Percentiles rank a stretch among this genome's conserved stretches.
phyloP scores from a whole-genome alignment of 1,140 invertebrate genomes.

The Berghia stephanieae region DNA sequence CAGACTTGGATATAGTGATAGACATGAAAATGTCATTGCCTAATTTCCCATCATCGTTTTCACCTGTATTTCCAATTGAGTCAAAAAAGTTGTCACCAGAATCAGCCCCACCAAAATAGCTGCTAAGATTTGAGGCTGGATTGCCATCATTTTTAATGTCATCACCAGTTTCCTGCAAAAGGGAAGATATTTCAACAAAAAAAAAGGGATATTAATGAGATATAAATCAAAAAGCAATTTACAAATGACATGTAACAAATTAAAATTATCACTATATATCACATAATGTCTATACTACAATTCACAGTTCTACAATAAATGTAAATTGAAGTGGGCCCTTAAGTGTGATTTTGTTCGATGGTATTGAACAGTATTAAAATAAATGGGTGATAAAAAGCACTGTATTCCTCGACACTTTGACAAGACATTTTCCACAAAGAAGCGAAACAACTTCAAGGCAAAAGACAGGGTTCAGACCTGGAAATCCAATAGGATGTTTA shows the following conservation, averaged over 20 bases:
- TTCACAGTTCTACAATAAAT: no score
- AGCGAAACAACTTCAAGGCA: no score
- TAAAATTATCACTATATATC: not conserved
- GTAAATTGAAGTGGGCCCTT: no score
- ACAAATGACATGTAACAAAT: not conserved
- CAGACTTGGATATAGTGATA: slow-evolving; percentile 31
- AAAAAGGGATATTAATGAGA: not conserved
- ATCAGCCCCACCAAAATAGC: slow-evolving; percentile 46
- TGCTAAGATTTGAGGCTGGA: slow-evolving; percentile 41
- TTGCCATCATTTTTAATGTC: not conserved
- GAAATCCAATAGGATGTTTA: no score
- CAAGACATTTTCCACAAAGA: no score
- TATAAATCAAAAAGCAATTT: not conserved
- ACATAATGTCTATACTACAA: not conserved
- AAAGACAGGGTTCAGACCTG: no score
- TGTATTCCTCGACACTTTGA: no score
- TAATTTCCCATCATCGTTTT: not conserved
- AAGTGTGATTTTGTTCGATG: no score
- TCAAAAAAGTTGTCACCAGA: slow-evolving; percentile 46
- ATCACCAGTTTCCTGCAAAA: not conserved
- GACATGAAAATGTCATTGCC: slow-evolving; percentile 30
- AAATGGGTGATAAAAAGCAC: no score
- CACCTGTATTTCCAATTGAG: slow-evolving; percentile 32
- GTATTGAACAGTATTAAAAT: no score
- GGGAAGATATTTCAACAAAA: not conserved